Evolutionary conservation across 2,113 vertebrate species (phyloP), one percentile per base, ranked within the genome.

Genomic region (Rhea americana): DNA sequence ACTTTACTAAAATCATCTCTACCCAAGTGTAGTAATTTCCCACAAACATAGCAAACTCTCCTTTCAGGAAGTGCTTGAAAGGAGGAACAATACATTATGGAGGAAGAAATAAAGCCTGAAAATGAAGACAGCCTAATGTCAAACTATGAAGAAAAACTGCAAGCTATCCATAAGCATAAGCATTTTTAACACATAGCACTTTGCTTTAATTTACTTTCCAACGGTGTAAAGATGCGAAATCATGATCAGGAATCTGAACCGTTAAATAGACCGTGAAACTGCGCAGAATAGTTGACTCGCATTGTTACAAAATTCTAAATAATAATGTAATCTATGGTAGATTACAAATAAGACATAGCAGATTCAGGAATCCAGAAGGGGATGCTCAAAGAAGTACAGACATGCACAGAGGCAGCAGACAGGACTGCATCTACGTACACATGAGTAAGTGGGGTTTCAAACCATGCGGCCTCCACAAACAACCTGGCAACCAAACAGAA

Each of bases 21-120:
- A 48, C 71, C 41, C 51, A 59, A 90, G 26, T 13, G n/a, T 2
- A 89, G 48, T 43, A 22, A 82, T 87, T 89, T 91, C 75, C n/a
- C 87, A 82, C 41, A 45, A 82, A 75, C 62, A 73, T 8, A 62
- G 74, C 10, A 32, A 85, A 73, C 20, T 92, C 18, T 62, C 51
- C 25, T 78, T 86, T 75, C 72, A 91, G 75, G 53, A 94, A 80
- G 26, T 55, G n/a, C n/a, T 63, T n/a, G 35, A 77, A 85, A 96
- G 61, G 70, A 80, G 10, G 20, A 85, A 50, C 39, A 78, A 78
- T 51, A 73, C 10, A 48, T 35, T 68, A 50, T 3, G 9, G 11
- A 85, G 79, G n/a, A 75, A 85, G 51, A 89, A 94, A 91, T 43
- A 94, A 89, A 70, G 9, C 62, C 62, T 70, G n/a, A 91, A 92